Percentiles rank a stretch among this genome's conserved stretches.
Evolutionary conservation across 2,797 vertebrate genomes (phyloP).

Genomic region (Enteromius unitaeniatus): DNA sequence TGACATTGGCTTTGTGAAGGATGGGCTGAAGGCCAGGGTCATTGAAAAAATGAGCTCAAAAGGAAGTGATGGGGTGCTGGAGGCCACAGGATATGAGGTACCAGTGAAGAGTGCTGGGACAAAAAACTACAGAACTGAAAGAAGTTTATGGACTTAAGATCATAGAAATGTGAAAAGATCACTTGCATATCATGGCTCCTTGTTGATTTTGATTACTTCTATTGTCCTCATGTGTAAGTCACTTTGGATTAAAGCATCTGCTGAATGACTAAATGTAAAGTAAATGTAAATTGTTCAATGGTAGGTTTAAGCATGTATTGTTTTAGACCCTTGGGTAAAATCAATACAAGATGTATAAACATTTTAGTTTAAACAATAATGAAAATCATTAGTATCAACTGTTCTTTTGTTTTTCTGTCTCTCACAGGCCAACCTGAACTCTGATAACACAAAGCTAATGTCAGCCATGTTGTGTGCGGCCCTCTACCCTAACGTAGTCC

Average conservation of each 20-base stretch:
- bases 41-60: constrained; percentile 88
- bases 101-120: constrained; percentile 1
- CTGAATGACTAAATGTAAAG: too few species aligned
- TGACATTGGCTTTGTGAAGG: constrained; percentile 95
- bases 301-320: neutral
- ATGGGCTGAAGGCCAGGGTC: constrained; percentile 88
- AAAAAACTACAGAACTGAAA: neutral
- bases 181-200: too few species aligned
- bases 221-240: too few species aligned
- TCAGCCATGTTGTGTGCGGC: constrained; percentile 96
- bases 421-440: constrained; percentile 90
- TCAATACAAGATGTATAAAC: neutral
- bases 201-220: too few species aligned
- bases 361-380: neutral
- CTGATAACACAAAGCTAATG: constrained; percentile 92
- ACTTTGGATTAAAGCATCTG: too few species aligned
- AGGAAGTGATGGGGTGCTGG: constrained; percentile 87
- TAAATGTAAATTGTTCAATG: neutral
- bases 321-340: neutral
- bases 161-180: neutral
- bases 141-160: neutral
- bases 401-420: constrained; percentile 51
- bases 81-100: constrained; percentile 94
- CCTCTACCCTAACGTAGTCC: constrained; percentile 97
- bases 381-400: neutral